Percentiles rank a stretch among this genome's conserved stretches.
Evolutionary conservation across 2,888 invertebrate genomes (phyloP).

Genomic region (Euproctis similis): DNA sequence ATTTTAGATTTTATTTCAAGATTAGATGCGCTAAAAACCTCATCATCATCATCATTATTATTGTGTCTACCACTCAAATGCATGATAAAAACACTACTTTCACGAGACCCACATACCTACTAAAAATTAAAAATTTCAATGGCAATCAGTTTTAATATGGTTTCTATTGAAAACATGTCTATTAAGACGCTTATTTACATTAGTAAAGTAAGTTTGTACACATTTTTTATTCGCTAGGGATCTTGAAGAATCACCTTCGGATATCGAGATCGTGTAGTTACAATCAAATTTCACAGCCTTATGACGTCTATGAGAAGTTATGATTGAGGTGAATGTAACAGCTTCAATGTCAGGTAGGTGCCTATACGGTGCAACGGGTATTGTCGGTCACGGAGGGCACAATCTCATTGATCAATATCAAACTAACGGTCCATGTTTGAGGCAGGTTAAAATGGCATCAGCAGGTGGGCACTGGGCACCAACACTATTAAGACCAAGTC

Average conservation of each 20-base stretch:
- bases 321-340: too few species aligned
- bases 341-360: neutral
- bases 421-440: slow-evolving; percentile 30
- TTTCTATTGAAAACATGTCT: too few species aligned
- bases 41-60: slow-evolving; percentile 5
- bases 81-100: slow-evolving; percentile 2
- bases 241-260: too few species aligned
- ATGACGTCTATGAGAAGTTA: too few species aligned
- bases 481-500: slow-evolving; percentile 15
- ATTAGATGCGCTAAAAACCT: slow-evolving; percentile 12
- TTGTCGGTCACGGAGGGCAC: slow-evolving; percentile 27
- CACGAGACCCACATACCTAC: neutral
- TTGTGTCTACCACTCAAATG: slow-evolving; percentile 3
- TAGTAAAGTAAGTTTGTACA: too few species aligned
- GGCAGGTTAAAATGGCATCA: slow-evolving; percentile 26
- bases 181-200: too few species aligned
- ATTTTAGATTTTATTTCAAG: slow-evolving; percentile 15
- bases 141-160: neutral
- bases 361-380: slow-evolving; percentile 13
- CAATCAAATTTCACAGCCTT: too few species aligned
- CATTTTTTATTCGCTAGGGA: too few species aligned
- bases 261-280: too few species aligned
- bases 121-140: neutral
- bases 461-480: slow-evolving; percentile 14
- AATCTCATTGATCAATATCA: slow-evolving; percentile 50